Percentiles rank a stretch among this genome's conserved stretches.
Evolutionary conservation across 1,140 invertebrate species (phyloP).

Genomic region (Plectrocnemia conspersa): DNA sequence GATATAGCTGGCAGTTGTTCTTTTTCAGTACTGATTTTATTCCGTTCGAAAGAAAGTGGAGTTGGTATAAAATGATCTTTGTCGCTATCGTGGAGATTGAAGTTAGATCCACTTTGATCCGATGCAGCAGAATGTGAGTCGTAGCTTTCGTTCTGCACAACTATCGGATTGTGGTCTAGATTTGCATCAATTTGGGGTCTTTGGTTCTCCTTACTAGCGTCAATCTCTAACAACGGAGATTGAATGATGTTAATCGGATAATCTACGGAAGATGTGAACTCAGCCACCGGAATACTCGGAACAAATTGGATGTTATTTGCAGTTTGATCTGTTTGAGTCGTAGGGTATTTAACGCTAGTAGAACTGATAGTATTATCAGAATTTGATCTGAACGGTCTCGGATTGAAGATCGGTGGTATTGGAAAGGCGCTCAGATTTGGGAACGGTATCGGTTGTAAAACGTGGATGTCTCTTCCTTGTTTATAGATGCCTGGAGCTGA

Average conservation of each 20-base stretch:
- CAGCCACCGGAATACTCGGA: constrained; percentile 57
- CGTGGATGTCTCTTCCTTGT: constrained; percentile 44
- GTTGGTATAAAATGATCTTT: constrained; percentile 31
- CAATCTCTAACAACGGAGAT: constrained; percentile 59
- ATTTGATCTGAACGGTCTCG: constrained; percentile 49
- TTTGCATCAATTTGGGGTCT: constrained; percentile 34
- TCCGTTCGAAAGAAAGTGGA: constrained; percentile 14
- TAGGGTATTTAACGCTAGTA: too few relatives aligned
- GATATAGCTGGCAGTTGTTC: constrained; percentile 17
- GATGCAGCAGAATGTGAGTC: constrained; percentile 33
- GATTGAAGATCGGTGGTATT: constrained; percentile 55
- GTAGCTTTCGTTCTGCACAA: constrained; percentile 24
- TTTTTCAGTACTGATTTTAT: constrained; percentile 14
- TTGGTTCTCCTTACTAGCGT: constrained; percentile 38
- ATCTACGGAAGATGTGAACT: constrained; percentile 60
- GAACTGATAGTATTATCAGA: background rate
- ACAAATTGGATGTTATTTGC: constrained; percentile 35
- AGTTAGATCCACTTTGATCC: constrained; percentile 9
- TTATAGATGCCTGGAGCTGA: background rate
- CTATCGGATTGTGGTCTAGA: constrained; percentile 26
- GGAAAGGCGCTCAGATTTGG: constrained; percentile 52
- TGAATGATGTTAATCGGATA: constrained; percentile 60
- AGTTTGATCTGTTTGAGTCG: constrained; percentile 18
- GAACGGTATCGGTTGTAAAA: constrained; percentile 51
- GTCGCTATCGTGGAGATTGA: constrained; percentile 1